Conservation (phyloP, 1,140 invertebrate species). For the Euwallacea fornicatus region DNA sequence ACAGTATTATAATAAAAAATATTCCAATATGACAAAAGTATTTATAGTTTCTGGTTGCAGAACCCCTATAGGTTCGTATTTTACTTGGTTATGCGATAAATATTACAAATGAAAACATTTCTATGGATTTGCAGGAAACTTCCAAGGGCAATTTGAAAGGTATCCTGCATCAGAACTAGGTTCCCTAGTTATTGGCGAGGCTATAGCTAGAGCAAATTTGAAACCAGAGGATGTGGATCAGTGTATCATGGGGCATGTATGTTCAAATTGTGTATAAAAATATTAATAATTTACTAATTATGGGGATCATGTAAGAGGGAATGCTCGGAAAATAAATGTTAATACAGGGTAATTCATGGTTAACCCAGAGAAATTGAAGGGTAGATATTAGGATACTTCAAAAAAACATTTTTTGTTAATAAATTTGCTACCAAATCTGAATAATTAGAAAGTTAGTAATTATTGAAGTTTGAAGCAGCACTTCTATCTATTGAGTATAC, state of each 20-base stretch:
- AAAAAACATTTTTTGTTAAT: too few species aligned
- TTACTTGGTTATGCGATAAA: neutral
- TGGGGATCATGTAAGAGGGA: too few species aligned
- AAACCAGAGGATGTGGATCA: constrained; percentile 70
- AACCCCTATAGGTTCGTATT: constrained; percentile 65
- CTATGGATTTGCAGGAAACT: constrained; percentile 37
- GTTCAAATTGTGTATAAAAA: neutral
- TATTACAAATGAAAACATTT: constrained; percentile 2
- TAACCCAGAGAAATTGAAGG: too few species aligned
- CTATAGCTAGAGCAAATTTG: constrained; percentile 65
- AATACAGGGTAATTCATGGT: too few species aligned
- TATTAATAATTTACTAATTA: neutral
- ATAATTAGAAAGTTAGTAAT: too few species aligned
- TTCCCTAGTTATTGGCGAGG: constrained; percentile 72
- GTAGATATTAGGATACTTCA: too few species aligned
- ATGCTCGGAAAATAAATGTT: too few species aligned
- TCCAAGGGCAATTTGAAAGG: constrained; percentile 45
- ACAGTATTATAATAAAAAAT: neutral
- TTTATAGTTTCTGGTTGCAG: constrained; percentile 67
- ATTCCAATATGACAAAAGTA: constrained; percentile 52
- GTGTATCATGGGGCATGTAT: constrained; percentile 86
- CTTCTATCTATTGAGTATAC: too few species aligned
- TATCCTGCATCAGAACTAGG: constrained; percentile 67
- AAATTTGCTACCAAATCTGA: too few species aligned
- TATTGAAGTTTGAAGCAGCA: too few species aligned